These are phyloP conservation scores for Albula glossodonta DNA, from an alignment of 2,113 vertebrate genomes.

Conservation along the genomic window DNA sequence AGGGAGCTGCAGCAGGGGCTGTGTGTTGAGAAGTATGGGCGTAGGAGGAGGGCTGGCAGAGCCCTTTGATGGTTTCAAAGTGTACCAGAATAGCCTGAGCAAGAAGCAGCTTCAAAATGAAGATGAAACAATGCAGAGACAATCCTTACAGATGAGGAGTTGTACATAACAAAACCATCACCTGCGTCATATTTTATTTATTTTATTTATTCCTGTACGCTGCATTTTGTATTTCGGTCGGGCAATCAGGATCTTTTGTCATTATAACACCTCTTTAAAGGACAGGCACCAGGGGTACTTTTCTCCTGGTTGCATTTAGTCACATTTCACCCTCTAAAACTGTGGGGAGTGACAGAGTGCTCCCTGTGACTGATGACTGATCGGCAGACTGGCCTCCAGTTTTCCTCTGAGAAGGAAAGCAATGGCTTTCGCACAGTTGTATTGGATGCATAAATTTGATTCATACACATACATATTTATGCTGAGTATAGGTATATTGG, in stretches of 20 bases:
- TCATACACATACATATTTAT: too few species aligned
- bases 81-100: background rate
- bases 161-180: background rate
- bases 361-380: too few species aligned
- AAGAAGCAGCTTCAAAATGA: background rate
- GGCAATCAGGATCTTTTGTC: background rate
- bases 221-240: background rate
- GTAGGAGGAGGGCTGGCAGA: background rate
- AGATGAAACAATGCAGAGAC: background rate
- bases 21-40: background rate
- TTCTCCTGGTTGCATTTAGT: background rate
- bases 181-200: background rate
- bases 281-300: background rate
- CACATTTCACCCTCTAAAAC: background rate
- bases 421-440: too few species aligned
- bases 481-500: too few species aligned
- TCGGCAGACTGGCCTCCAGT: too few species aligned
- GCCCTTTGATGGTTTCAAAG: constrained; percentile 5
- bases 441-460: too few species aligned
- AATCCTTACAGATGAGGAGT: background rate
- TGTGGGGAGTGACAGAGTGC: background rate
- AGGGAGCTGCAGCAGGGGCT: background rate
- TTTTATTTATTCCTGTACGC: background rate
- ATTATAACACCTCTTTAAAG: background rate
- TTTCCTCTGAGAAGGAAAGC: too few species aligned